Evolutionary conservation across 2,888 invertebrate genomes (phyloP), one percentile per base, ranked within the genome.

Genomic region (Doris montereyensis): DNA sequence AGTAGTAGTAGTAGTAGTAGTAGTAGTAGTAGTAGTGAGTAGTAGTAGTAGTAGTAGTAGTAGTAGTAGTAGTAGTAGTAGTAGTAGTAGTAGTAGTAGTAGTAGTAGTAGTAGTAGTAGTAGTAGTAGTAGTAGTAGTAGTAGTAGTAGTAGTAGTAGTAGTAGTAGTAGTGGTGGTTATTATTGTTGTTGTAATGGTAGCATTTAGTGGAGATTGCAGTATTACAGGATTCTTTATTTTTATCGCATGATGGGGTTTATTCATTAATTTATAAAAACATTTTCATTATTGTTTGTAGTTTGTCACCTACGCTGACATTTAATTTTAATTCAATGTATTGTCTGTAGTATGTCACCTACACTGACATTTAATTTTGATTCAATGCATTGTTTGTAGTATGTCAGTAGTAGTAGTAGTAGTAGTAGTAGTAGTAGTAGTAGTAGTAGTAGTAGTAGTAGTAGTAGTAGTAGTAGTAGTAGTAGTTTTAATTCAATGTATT

Each of bases 91-190:
- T 74, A 60, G 74, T 74, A 74, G 62, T 62, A 62, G 62, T 62
- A 62, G 62, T 62, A 62, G 32, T 68, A 68, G 26, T 68, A 24
- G 32, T 68, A 68, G 32, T 68, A 28, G 68, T 68, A 30, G 26
- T 68, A 68, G 32, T 68, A 68, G 10, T n/a, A 62, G 62, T 62
- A 62, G 62, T 62, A 62, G 62, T 62, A 62, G 62, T 62, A 62
- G 62, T 62, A 62, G 62, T 62, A 62, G 62, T 62, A 62, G 62
- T 62, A 62, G 62, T 62, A 62, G 62, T 62, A 62, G 74, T 74
- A 74, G 74, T 74, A 74, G 74, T 74, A 74, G 60, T 74, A 34
- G 67, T 67, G 34, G 76, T 76, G n/a, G 52, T 73, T n/a, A n/a
- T n/a, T n/a, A n/a, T n/a, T n/a, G n/a, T n/a, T n/a, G n/a, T n/a